phyloP scores from a whole-genome alignment of 1,140 invertebrate species.

The Neodiprion virginianus region DNA sequence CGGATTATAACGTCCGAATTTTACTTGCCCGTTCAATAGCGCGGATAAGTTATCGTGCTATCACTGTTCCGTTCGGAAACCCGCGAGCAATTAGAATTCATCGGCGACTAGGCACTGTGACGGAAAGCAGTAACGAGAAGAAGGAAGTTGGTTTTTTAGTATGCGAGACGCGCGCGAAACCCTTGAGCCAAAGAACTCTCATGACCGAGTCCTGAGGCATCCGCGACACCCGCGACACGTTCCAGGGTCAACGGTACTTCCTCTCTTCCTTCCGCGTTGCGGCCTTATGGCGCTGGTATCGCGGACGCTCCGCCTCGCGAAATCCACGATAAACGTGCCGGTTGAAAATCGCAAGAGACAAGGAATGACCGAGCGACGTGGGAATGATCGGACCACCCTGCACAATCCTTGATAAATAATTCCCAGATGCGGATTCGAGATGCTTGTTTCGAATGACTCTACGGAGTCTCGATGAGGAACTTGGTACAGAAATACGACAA shows the following conservation, averaged over 20 bases:
- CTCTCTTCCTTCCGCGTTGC: slow-evolving; percentile 44
- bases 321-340: no score
- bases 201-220: slow-evolving; percentile 28
- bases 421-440: no score
- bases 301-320: neutral
- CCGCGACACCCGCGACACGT: slow-evolving; percentile 30
- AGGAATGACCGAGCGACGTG: no score
- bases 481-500: no score
- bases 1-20: no score
- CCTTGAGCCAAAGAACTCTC: slow-evolving; percentile 29
- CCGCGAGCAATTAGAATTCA: slow-evolving; percentile 28
- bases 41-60: no score
- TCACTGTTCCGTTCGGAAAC: neutral
- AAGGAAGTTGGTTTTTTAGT: slow-evolving; percentile 32
- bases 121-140: slow-evolving; percentile 20
- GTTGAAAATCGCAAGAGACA: no score
- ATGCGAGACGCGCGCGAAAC: slow-evolving; percentile 24
- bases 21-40: no score
- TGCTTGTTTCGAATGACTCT: no score
- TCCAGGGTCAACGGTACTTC: slow-evolving; percentile 41
- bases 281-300: neutral
- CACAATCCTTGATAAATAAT: no score
- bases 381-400: no score
- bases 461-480: no score
- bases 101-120: slow-evolving; percentile 6